Base-by-base conservation (phyloP, 2,888 invertebrate genomes). In the Polymixis flavicincta region DNA sequence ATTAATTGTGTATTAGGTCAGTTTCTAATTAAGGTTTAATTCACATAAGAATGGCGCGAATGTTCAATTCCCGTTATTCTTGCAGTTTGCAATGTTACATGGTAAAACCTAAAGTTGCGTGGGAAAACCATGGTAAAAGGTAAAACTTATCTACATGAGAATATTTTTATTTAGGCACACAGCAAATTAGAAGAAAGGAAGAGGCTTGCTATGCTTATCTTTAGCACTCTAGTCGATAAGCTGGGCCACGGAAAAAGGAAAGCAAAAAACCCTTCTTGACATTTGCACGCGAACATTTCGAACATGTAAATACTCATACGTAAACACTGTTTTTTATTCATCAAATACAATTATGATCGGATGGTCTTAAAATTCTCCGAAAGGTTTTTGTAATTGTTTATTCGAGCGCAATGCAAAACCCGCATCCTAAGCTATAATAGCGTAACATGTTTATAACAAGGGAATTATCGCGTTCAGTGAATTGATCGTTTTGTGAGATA, bases 401-500 rank as follows among this genome's bases (percentile, higher is more conserved):
- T 54, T 64, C 50, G 55, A 75, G n/a, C n/a, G n/a, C 61, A 78
- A 72, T 68, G 76, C 69, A 75, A 86, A 85, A 74, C 50, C 75
- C 73, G 54, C 69, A 72, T 65, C 50, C 14, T 50, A 55, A 42
- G 25, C 13, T 25, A 28, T 71, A 59, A 73, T 55, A 59, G 55
- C 67, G 32, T 69, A 74, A 73, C 67, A 68, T 71, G 65, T 67
- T 71, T 17, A 69, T 76, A 82, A 84, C 69, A 70, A 85, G 78
- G 80, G 80, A 85, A 85, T 82, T 68, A 80, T 78, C 61, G 50
- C 48, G 54, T 87, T 79, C 78, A 78, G 63, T 74, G 83, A 85
- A 87, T 74, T 85, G 67, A 81, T 86, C 78, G 57, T 70, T 83
- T 86, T 76, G 77, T 83, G 74, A 83, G 77, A 82, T 74, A 84